Conservation (phyloP, 2,888 invertebrate genomes). For the Eulithis prunata region DNA sequence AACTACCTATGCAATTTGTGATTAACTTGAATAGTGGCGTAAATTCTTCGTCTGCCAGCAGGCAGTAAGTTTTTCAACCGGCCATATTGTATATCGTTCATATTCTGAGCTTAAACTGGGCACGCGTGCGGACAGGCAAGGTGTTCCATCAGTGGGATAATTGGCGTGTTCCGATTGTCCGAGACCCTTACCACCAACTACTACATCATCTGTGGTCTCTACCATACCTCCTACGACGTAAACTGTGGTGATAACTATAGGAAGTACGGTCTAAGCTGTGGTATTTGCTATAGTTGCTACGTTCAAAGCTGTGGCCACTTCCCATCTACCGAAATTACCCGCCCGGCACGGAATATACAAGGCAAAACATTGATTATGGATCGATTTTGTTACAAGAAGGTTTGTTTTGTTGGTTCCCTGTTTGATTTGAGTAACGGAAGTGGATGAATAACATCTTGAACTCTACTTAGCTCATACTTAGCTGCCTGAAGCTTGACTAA, state of each 20-base stretch:
- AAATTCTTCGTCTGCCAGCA: background rate
- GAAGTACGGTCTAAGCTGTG: slow-evolving; percentile 10
- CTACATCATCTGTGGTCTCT: slow-evolving; percentile 28
- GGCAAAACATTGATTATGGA: slow-evolving; percentile 32
- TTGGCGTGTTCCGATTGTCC: slow-evolving; percentile 73
- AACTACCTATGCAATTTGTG: background rate
- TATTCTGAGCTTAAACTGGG: slow-evolving; percentile 20
- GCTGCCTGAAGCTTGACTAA: background rate
- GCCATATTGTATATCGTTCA: slow-evolving; percentile 9
- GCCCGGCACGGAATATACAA: slow-evolving; percentile 16
- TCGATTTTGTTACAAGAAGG: slow-evolving; percentile 30
- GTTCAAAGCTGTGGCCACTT: slow-evolving; percentile 18
- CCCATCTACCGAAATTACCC: slow-evolving; percentile 30
- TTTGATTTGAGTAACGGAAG: slow-evolving; percentile 28
- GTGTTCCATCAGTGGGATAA: slow-evolving; percentile 72
- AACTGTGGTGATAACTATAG: slow-evolving; percentile 7
- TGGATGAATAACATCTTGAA: slow-evolving; percentile 1
- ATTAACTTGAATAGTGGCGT: background rate
- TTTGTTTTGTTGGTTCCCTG: slow-evolving; percentile 22
- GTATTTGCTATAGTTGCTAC: slow-evolving; percentile 12
- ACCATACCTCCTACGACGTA: slow-evolving; percentile 18
- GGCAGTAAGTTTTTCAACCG: slow-evolving; percentile 4
- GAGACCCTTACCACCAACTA: slow-evolving; percentile 36
- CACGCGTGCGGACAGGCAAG: slow-evolving; percentile 60
- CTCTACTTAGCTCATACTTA: background rate